These are phyloP conservation scores for Noctua janthe DNA, from an alignment of 2,888 invertebrate species.

Conservation along the genomic window DNA sequence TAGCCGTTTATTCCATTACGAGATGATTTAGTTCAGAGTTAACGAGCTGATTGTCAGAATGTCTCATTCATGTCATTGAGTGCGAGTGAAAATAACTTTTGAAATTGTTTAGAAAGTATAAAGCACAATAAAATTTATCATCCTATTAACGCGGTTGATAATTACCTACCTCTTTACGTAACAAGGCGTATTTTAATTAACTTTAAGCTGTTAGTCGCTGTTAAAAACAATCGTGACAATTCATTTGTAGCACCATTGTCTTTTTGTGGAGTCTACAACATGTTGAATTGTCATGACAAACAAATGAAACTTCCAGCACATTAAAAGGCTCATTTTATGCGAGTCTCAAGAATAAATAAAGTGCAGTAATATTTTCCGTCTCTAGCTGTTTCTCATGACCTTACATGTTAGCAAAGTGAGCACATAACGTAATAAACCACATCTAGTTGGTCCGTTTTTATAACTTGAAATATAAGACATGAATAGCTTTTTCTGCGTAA, in stretches of 20 bases:
- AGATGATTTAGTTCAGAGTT: slow-evolving; percentile 38
- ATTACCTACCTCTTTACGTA: slow-evolving; percentile 59
- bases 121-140: slow-evolving; percentile 50
- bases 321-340: slow-evolving; percentile 39
- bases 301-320: slow-evolving; percentile 46
- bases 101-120: slow-evolving; percentile 61
- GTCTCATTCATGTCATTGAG: slow-evolving; percentile 47
- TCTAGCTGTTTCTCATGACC: slow-evolving; percentile 59
- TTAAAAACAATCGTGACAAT: slow-evolving; percentile 56
- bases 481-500: neutral
- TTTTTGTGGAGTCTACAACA: slow-evolving; percentile 47
- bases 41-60: slow-evolving; percentile 49
- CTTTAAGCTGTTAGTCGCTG: slow-evolving; percentile 49
- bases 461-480: slow-evolving; percentile 15
- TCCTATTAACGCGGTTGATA: slow-evolving; percentile 58
- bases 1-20: neutral
- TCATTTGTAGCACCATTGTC: slow-evolving; percentile 54
- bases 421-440: slow-evolving; percentile 47
- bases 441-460: slow-evolving; percentile 31
- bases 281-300: slow-evolving; percentile 50
- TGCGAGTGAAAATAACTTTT: slow-evolving; percentile 62
- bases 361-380: slow-evolving; percentile 41
- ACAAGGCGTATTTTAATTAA: slow-evolving; percentile 58
- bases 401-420: slow-evolving; percentile 45
- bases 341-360: slow-evolving; percentile 50